Base-by-base conservation (phyloP, 2,797 vertebrate genomes). In the Notolabrus celidotus region DNA sequence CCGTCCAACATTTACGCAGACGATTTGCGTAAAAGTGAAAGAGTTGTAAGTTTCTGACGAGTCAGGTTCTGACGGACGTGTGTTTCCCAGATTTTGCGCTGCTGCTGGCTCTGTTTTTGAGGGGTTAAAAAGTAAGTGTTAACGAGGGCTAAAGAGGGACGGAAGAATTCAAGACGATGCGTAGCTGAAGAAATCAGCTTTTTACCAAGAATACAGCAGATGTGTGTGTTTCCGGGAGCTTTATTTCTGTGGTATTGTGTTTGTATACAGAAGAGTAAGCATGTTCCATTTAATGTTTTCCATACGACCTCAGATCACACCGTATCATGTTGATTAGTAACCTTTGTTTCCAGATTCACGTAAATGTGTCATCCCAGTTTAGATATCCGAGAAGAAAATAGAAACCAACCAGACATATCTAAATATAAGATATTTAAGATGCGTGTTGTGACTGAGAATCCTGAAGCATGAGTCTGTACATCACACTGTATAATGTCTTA, bases 11-110 rank as follows among this genome's bases (percentile, higher is more conserved):
- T 59, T 74, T 50, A 31, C 78, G 39, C 31, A 39, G 74, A 70
- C 74, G 69, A 55, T 71, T 27, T 22, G 49, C 20, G 34, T 39
- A n/a, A 75, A 86, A 85, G 82, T 80, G 52, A 52, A 49, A 33
- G 64, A 65, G 27, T 56, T 60, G 60, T 46, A 77, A 82, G 68
- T 80, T 87, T 85, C 29, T 50, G 50, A 69, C 55, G 75, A 66
- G 55, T 66, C 60, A 42, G 59, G 78, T 79, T 76, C 6, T 72
- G 73, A 63, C 55, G 58, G 74, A 74, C 65, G 20, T 15, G 78
- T 66, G 52, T 77, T 61, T 66, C 43, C 31, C 33, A 17, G 16
- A 60, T 52, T 72, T 74, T 71, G 39, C 58, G 64, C 76, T 67
- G 64, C 76, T 67, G 65, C 46, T 80, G 63, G 39, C 19, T 74